These are phyloP conservation scores for Paramormyrops kingsleyae DNA, from an alignment of 2,113 vertebrate species.

Conservation along the genomic window DNA sequence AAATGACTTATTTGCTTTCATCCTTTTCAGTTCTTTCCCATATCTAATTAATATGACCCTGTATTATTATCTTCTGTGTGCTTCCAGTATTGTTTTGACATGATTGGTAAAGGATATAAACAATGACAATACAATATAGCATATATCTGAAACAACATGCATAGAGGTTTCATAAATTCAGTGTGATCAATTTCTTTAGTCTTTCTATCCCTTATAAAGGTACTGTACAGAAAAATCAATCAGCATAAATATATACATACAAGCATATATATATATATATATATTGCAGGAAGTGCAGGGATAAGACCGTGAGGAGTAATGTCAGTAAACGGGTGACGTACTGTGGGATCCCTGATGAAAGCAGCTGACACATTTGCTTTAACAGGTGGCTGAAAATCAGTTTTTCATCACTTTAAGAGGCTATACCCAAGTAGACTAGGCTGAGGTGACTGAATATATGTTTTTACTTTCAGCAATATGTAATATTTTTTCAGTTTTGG, in stretches of 20 bases:
- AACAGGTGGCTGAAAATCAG: constrained; percentile 63
- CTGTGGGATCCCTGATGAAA: constrained; percentile 25
- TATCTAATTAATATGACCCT: background rate
- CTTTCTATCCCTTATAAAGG: background rate
- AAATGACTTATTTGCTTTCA: background rate
- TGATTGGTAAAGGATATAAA: background rate
- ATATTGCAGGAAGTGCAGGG: background rate
- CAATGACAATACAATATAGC: background rate
- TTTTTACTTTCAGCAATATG: constrained; percentile 36
- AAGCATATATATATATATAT: background rate
- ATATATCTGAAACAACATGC: background rate
- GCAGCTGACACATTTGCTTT: constrained; percentile 48
- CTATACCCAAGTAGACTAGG: constrained; percentile 59
- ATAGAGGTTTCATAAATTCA: background rate
- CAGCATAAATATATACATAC: background rate
- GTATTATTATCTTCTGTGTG: background rate
- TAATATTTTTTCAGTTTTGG: constrained; percentile 15
- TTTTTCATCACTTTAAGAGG: constrained; percentile 65
- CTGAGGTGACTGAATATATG: constrained; percentile 34
- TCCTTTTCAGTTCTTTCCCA: background rate
- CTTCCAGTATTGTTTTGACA: background rate
- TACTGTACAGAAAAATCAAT: background rate
- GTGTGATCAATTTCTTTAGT: background rate
- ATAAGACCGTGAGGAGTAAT: constrained; percentile 12
- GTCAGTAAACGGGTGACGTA: constrained; percentile 28